These are phyloP conservation scores for Neopipo cinnamomea DNA, from an alignment of 2,113 vertebrate genomes.

Conservation along the genomic window DNA sequence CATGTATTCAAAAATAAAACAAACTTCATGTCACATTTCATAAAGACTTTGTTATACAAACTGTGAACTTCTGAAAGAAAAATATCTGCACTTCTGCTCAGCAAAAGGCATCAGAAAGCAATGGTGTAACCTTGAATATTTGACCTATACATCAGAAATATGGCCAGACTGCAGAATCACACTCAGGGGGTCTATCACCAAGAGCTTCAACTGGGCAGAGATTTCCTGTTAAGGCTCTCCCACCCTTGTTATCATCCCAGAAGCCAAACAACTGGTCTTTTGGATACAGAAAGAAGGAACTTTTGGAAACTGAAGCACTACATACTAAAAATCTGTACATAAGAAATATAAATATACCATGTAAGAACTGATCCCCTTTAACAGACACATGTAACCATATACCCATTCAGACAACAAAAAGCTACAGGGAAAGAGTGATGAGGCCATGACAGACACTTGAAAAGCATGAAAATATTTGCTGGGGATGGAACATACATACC, in stretches of 20 bases:
- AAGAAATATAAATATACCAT: constrained; percentile 26
- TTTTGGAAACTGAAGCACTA: constrained; percentile 17
- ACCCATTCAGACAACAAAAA: constrained; percentile 69
- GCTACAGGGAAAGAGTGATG: constrained; percentile 63
- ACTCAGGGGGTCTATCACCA: background rate
- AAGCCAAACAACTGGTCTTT: constrained; percentile 28
- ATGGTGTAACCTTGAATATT: background rate
- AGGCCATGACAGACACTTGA: constrained; percentile 64
- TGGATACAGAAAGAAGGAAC: constrained; percentile 23
- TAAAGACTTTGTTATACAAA: constrained; percentile 6
- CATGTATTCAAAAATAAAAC: constrained; percentile 1
- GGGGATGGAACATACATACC: constrained; percentile 62
- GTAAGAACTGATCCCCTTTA: constrained; percentile 42
- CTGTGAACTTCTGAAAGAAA: background rate
- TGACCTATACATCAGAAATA: constrained; percentile 35
- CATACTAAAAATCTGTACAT: constrained; percentile 9
- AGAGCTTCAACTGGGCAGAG: constrained; percentile 34
- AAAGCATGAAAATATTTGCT: constrained; percentile 59
- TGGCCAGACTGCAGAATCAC: background rate
- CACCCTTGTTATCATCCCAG: constrained; percentile 22
- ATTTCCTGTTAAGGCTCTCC: constrained; percentile 51
- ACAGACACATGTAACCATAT: constrained; percentile 63
- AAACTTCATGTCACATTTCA: background rate
- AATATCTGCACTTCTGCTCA: constrained; percentile 34
- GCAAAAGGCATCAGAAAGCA: constrained; percentile 34